A percentile compares a stretch with the other conserved stretches of the same genome.
phyloP scores from a whole-genome alignment of 2,113 vertebrate species.

The Lichenostomus cassidix region DNA sequence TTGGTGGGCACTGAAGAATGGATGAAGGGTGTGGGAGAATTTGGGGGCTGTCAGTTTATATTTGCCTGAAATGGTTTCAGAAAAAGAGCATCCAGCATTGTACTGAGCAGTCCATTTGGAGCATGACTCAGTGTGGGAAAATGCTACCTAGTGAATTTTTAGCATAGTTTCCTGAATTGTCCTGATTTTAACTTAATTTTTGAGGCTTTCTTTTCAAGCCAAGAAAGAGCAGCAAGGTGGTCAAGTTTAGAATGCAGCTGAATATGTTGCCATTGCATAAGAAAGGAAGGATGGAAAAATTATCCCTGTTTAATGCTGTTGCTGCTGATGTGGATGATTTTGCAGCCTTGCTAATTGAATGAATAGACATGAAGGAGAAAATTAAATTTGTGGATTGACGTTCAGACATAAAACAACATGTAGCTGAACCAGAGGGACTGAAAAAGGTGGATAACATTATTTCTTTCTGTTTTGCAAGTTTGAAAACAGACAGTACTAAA shows the following conservation, averaged over 20 bases:
- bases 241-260: neutral
- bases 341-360: neutral
- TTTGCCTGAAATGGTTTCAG: neutral
- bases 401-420: neutral
- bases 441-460: neutral
- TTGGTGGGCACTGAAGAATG: neutral
- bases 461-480: slow-evolving; percentile 36
- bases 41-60: neutral
- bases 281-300: neutral
- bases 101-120: neutral
- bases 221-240: neutral
- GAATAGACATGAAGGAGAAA: neutral
- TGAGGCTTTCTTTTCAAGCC: neutral
- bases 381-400: neutral
- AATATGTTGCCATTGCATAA: neutral
- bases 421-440: neutral
- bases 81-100: neutral
- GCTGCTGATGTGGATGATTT: neutral
- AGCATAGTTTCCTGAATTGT: neutral
- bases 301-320: neutral
- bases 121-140: neutral
- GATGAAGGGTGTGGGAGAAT: neutral
- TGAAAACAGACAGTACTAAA: slow-evolving; percentile 24
- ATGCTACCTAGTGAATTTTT: neutral
- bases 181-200: neutral